phyloP scores from a whole-genome alignment of 23 tunicate species.

The Phallusia fumigata region DNA sequence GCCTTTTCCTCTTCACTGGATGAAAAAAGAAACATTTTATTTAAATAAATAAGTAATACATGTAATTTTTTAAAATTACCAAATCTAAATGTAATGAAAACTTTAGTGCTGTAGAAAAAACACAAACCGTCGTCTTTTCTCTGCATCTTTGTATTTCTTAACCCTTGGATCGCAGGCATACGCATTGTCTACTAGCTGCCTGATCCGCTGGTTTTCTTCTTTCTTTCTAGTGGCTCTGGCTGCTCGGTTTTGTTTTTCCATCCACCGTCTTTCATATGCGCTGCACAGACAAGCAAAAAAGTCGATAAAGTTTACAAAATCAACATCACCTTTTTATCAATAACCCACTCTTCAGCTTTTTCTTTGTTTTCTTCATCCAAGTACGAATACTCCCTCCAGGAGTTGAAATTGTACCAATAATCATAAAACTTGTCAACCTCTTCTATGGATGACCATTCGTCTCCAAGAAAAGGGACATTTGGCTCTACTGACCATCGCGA shows the following conservation, averaged over 20 bases:
- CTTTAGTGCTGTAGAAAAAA: no score
- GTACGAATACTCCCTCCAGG: conserved; percentile 95
- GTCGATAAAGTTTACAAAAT: neutral
- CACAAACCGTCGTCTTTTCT: conserved; percentile 60
- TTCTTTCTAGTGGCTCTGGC: conserved; percentile 87
- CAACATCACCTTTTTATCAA: neutral
- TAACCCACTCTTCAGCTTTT: conserved; percentile 85
- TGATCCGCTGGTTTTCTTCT: conserved; percentile 82
- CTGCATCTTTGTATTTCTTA: conserved; percentile 66
- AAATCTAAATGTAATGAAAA: no score
- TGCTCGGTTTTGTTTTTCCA: conserved; percentile 89
- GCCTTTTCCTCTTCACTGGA: conserved; percentile 73
- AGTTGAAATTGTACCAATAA: conserved; percentile 92
- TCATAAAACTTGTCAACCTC: conserved; percentile 81
- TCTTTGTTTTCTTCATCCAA: conserved; percentile 89
- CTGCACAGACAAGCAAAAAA: conserved; percentile 11
- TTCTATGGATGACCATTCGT: conserved; percentile 55
- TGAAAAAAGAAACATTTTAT: neutral
- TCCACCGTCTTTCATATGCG: conserved; percentile 90
- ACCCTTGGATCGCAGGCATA: conserved; percentile 93
- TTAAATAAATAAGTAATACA: no score
- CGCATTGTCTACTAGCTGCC: conserved; percentile 92
- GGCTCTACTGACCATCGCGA: conserved; percentile 68
- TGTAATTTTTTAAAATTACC: no score
- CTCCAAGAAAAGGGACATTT: conserved; percentile 75